Evolutionary conservation across 2,797 vertebrate genomes (phyloP).

Genomic region (Enoplosus armatus): DNA sequence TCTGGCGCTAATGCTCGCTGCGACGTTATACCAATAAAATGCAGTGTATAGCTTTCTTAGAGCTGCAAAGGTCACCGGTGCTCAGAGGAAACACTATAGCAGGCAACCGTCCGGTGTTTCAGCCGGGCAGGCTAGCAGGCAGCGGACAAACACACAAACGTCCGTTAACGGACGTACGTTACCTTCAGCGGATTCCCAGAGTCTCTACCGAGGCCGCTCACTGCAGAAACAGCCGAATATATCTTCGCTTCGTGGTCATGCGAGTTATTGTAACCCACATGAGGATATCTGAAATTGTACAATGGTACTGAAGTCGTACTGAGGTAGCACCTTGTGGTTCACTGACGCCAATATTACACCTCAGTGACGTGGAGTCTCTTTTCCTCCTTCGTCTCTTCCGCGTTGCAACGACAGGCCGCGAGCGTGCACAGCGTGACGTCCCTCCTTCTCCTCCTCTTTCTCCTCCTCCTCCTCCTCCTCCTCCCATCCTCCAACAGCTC

Average conservation of each 20-base stretch:
- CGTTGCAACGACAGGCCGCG: constrained; percentile 68
- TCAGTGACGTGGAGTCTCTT: constrained; percentile 85
- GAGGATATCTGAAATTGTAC: not conserved
- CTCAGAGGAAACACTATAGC: constrained; percentile 13
- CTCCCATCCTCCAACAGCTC: constrained; percentile 4
- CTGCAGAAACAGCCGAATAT: not conserved
- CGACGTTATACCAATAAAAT: not conserved
- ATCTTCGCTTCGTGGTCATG: constrained; percentile 3
- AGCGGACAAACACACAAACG: constrained; percentile 36
- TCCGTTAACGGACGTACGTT: constrained; percentile 45
- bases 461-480: constrained; percentile 34
- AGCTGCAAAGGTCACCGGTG: constrained; percentile 56
- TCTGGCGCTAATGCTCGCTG: not conserved
- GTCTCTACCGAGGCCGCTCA: constrained; percentile 54
- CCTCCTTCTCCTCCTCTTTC: constrained; percentile 24
- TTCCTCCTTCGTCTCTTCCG: constrained; percentile 82
- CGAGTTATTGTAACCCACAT: not conserved
- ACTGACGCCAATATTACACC: constrained; percentile 78
- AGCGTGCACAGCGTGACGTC: constrained; percentile 69
- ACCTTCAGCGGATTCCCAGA: constrained; percentile 66
- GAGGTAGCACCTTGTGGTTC: constrained; percentile 66
- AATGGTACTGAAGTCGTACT: not conserved
- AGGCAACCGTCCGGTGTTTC: constrained; percentile 21
- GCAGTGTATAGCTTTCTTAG: not conserved
- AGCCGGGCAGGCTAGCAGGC: constrained; percentile 60